Conservation (phyloP, 2,797 vertebrate species). For the Stomatorhinus walkeri region DNA sequence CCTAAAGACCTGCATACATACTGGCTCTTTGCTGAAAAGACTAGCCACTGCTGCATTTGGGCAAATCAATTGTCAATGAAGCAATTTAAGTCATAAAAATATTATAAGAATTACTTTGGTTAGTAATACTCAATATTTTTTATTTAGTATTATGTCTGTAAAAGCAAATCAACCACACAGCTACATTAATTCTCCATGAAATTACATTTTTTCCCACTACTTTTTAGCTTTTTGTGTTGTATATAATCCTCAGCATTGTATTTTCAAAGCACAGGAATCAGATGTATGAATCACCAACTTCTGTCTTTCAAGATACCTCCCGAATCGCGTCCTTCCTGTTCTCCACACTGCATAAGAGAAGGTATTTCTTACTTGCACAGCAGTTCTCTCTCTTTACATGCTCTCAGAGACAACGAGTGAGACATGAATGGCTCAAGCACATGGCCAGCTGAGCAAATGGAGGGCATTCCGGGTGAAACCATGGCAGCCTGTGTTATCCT, state of each 20-base stretch:
- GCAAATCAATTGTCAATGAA: neutral
- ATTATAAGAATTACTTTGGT: neutral
- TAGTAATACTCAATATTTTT: neutral
- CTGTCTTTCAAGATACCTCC: constrained; percentile 29
- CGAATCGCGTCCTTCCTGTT: constrained; percentile 45
- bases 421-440: constrained; percentile 48
- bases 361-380: constrained; percentile 46
- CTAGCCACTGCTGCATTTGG: neutral
- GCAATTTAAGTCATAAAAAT: neutral
- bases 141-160: neutral
- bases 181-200: neutral
- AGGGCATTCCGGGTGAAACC: constrained; percentile 43
- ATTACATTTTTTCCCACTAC: neutral
- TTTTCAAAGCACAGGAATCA: constrained; percentile 26
- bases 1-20: no score
- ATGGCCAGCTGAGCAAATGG: constrained; percentile 28
- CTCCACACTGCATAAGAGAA: constrained; percentile 47
- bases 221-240: neutral
- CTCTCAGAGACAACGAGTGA: constrained; percentile 25
- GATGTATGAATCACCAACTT: constrained; percentile 39
- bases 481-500: constrained; percentile 61
- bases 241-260: neutral
- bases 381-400: constrained; percentile 37
- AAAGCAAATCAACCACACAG: neutral
- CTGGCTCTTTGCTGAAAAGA: neutral